These are phyloP conservation scores for Petrocephalus zakoni DNA, from an alignment of 2,113 vertebrate genomes.

Conservation along the genomic window DNA sequence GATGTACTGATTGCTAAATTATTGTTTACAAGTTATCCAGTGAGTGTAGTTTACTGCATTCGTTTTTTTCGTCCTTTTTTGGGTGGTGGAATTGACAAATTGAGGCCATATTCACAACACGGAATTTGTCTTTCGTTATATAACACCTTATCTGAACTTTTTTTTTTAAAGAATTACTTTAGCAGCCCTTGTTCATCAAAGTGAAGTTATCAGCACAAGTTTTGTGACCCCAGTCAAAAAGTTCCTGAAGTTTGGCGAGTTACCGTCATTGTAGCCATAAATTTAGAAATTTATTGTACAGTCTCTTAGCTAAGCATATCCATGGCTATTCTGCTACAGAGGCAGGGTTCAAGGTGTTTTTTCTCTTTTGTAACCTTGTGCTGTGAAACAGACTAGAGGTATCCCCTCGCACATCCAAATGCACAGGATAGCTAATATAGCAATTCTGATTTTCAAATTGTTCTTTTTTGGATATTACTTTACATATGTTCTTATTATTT, in stretches of 20 bases:
- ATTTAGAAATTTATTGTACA: not conserved
- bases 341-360: not conserved
- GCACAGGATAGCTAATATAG: not conserved
- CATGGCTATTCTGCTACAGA: not conserved
- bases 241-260: not conserved
- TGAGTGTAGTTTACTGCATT: not conserved
- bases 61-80: not conserved
- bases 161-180: not conserved
- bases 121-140: not conserved
- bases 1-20: not conserved
- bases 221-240: conserved; percentile 5
- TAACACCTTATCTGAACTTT: not conserved
- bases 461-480: not conserved
- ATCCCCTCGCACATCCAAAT: not conserved
- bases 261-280: not conserved
- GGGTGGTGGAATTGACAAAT: not conserved
- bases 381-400: not conserved
- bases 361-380: not conserved
- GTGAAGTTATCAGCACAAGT: not conserved
- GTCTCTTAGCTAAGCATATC: conserved; percentile 25
- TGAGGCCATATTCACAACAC: not conserved
- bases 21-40: not conserved
- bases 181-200: not conserved
- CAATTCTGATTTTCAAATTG: not conserved
- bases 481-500: not conserved